Evolutionary conservation across 1,140 invertebrate genomes (phyloP), one percentile per base, ranked within the genome.

Genomic region (Cepaea nemoralis): DNA sequence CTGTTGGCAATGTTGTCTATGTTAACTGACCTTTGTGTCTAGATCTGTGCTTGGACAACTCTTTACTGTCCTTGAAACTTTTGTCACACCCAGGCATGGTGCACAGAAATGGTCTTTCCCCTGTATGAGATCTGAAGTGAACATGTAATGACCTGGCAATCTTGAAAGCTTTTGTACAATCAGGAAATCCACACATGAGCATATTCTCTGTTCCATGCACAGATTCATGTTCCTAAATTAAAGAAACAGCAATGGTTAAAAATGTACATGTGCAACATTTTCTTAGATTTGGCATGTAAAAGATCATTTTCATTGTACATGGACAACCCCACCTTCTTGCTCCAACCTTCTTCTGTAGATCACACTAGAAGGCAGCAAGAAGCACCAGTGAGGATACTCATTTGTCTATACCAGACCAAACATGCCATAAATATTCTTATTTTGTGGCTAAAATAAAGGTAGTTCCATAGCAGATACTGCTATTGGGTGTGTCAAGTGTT

Each of bases 111-210:
- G 39, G 71, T 31, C 27, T 40, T 45, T 27, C 42, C 8, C 39
- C 39, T 50, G 71, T 48, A 19, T 74, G 71, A 74, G 71, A 74
- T 45, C 42, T 74, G 24, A 50, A 45, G 42, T 74, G 71, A 10
- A 33, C 42, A 48, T 42, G 31, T 22, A 74, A 19, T 22, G 39
- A 39, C 42, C 71, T 48, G 5, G 42, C 3, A 39, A 27, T 16
- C 71, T 74, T 74, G 27, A 74, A 74, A 27, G 71, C 71, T 74
- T 74, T 48, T 33, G 42, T 48, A 33, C 71, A 74, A 24, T 74
- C 71, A 27, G 71, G 71, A 48, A 45, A 74, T 22, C 42, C 71
- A 50, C 71, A 74, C 5, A 74, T 48, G 42, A 42, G 40, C 22
- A 45, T 31, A 42, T 27, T 40, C 1, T 74, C 71, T 45, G 40